phyloP scores from a whole-genome alignment of 2,888 invertebrate species.

The Lutraria lutraria region DNA sequence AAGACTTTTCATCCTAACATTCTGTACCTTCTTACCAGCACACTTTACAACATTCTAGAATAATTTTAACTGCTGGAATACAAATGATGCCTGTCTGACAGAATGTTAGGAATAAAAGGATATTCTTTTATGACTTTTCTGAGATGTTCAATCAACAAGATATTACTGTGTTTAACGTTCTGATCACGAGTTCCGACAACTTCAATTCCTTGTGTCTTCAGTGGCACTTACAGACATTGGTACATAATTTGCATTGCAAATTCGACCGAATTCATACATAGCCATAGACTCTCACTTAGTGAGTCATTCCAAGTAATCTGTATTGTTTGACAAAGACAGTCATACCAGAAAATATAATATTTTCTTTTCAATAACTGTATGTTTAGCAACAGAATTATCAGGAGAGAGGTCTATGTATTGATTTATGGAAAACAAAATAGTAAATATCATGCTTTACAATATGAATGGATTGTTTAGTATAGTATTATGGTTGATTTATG shows the following conservation, averaged over 20 bases:
- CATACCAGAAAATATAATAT: neutral
- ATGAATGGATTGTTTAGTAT: neutral
- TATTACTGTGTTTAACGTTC: neutral
- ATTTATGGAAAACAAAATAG: neutral
- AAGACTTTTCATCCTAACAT: too few relatives aligned
- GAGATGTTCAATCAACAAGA: neutral
- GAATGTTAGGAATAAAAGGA: neutral
- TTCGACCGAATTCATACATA: neutral
- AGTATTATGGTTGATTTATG: neutral
- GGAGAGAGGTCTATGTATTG: neutral
- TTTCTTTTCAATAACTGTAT: neutral
- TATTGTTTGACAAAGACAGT: neutral
- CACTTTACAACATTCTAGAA: neutral
- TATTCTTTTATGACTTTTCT: neutral
- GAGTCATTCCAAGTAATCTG: neutral
- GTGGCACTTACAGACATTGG: neutral
- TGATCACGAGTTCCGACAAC: neutral
- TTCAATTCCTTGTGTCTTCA: neutral
- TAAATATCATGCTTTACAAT: neutral
- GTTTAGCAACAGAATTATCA: neutral
- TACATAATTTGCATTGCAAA: slow-evolving; percentile 16
- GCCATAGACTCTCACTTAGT: neutral
- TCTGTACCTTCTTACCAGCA: neutral
- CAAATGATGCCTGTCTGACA: neutral
- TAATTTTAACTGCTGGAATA: neutral